phyloP scores from a whole-genome alignment of 2,888 invertebrate species.

The Lysandra coridon region DNA sequence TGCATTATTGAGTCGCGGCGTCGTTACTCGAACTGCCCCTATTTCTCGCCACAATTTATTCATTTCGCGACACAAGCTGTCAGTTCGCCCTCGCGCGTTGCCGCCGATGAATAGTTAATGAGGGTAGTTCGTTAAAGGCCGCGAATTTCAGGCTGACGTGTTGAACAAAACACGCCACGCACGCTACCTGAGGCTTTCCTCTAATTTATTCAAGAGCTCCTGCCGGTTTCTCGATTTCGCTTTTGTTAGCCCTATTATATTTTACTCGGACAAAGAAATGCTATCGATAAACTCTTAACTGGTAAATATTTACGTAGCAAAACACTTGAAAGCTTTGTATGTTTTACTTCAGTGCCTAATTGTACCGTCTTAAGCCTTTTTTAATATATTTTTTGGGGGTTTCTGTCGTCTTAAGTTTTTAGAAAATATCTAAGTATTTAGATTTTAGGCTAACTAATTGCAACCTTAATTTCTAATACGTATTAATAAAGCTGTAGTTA shows the following conservation, averaged over 20 bases:
- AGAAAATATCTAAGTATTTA: too few species aligned
- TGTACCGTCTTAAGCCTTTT: too few species aligned
- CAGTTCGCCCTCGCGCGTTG: constrained; percentile 71
- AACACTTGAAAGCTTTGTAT: neutral
- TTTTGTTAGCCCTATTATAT: constrained; percentile 15
- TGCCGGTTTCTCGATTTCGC: neutral
- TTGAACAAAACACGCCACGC: constrained; percentile 70
- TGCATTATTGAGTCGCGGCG: constrained; percentile 71
- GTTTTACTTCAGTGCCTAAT: neutral
- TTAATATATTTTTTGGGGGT: too few species aligned
- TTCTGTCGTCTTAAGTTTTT: too few species aligned
- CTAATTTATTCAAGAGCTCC: constrained; percentile 36
- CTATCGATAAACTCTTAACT: neutral
- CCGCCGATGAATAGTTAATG: constrained; percentile 73
- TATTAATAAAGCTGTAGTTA: neutral
- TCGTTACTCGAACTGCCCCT: constrained; percentile 75
- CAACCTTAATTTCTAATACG: neutral
- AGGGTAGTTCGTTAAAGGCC: constrained; percentile 72
- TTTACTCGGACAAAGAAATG: constrained; percentile 17
- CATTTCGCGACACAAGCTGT: constrained; percentile 78
- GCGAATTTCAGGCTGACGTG: constrained; percentile 68
- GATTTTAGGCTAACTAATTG: too few species aligned
- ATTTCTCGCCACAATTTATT: constrained; percentile 78
- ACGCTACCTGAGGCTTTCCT: constrained; percentile 44
- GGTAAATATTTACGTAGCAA: neutral